Evolutionary conservation across 2,888 invertebrate species (phyloP), one percentile per base, ranked within the genome.

Genomic region (Margaritifera margaritifera): DNA sequence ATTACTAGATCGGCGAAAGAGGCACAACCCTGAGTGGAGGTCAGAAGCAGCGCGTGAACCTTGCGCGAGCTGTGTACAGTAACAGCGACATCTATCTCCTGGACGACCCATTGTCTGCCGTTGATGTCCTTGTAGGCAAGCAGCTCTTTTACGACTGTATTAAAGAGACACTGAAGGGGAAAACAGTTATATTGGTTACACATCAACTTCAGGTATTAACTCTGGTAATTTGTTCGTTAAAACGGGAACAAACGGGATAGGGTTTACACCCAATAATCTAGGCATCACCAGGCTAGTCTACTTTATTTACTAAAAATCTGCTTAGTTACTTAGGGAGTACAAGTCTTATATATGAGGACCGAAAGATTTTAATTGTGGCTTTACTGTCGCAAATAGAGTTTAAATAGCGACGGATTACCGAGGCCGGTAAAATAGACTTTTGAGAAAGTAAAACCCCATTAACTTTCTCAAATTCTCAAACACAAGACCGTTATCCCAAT

Each of bases 21-120:
- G 83, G 83, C 1, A 69, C 73, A 31, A 83, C 80, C 63, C 69
- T 84, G 11, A 82, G 82, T 61, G 83, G 83, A n/a, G 83, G 83
- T 24, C 83, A 84, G 66, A 84, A 84, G 55, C 83, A 84, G 67
- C 77, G 83, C 18, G 71, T 84, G 3, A 84, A 80, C 57, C 71
- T 84, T 1, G 83, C 83, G 3, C 75, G 83, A 42, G 82, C 82
- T 24, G 82, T 80, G 22, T 84, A 84, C 77, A 81, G 82, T 65
- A 66, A 80, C 56, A 74, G 79, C 25, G 82, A 82, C 53, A 79
- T 84, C 18, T 82, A 78, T 55, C 72, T 84, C 3, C 71, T 84
- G n/a, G 83, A 84, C 60, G 83, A 84, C 54, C 82, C 82, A 2
- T 66, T 84, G 51, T 81, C 82, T 6, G 83, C 83, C 20, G 79